Evolutionary conservation across 1,140 invertebrate genomes (phyloP).

Genomic region (Polypedilum vanderplanki): DNA sequence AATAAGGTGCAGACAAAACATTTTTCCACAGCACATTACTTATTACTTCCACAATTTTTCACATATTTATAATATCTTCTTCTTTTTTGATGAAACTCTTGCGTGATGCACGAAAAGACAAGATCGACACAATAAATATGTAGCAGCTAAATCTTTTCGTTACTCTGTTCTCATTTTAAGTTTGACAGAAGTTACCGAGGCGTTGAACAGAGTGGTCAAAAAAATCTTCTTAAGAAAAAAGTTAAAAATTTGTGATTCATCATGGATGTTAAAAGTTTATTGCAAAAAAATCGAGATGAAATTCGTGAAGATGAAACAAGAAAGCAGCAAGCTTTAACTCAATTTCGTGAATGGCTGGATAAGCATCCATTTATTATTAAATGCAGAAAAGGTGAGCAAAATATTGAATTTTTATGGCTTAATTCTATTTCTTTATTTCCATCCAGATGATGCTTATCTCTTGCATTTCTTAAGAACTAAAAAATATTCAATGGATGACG

Average conservation of each 20-base stretch:
- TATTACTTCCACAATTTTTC: neutral
- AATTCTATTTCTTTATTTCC: neutral
- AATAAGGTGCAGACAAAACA: neutral
- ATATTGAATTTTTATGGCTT: neutral
- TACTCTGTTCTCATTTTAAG: neutral
- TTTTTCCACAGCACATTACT: neutral
- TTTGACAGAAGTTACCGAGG: neutral
- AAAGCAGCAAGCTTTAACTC: neutral
- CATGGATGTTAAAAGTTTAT: constrained; percentile 6
- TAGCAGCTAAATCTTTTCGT: no score
- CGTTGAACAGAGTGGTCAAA: neutral
- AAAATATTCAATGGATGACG: neutral
- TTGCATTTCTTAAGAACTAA: neutral
- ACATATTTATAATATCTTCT: neutral
- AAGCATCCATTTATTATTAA: neutral
- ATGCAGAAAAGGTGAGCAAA: neutral
- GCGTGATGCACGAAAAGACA: neutral
- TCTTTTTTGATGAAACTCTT: neutral
- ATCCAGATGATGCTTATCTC: neutral
- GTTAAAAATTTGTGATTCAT: neutral
- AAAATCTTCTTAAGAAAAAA: neutral
- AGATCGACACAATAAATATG: no score
- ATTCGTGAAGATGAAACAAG: constrained; percentile 1
- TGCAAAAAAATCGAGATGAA: neutral
- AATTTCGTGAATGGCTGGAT: neutral